These are phyloP conservation scores for Deilephila elpenor DNA, from an alignment of 2,888 invertebrate genomes.

Conservation along the genomic window DNA sequence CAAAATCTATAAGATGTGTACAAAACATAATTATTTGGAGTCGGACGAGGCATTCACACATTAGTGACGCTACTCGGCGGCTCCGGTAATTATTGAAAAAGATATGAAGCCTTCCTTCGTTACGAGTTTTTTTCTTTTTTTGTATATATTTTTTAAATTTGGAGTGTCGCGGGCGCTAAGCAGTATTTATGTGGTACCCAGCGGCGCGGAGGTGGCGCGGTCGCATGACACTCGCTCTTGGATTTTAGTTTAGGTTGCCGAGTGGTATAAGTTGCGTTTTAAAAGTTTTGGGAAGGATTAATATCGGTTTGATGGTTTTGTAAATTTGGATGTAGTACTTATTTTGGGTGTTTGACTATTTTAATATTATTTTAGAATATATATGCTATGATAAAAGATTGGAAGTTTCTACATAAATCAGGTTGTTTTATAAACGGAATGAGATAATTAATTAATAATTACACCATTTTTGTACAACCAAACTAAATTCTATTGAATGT, in stretches of 20 bases:
- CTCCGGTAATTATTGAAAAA: slow-evolving; percentile 78
- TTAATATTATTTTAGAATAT: no score
- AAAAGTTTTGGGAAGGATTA: neutral
- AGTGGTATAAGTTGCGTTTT: slow-evolving; percentile 22
- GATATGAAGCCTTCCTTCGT: slow-evolving; percentile 46
- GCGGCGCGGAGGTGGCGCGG: slow-evolving; percentile 67
- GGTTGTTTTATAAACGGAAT: no score
- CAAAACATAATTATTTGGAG: slow-evolving; percentile 79
- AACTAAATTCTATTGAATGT: no score
- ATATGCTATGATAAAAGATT: no score
- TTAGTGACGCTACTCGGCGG: slow-evolving; percentile 80
- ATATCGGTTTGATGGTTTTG: neutral
- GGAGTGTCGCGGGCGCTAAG: slow-evolving; percentile 76
- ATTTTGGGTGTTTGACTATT: no score
- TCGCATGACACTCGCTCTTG: slow-evolving; percentile 55
- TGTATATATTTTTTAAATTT: slow-evolving; percentile 68
- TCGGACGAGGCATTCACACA: slow-evolving; percentile 75
- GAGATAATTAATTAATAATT: no score
- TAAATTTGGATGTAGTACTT: neutral
- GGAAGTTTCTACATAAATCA: no score
- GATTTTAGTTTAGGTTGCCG: slow-evolving; percentile 30
- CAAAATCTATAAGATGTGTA: slow-evolving; percentile 76
- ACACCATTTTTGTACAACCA: no score
- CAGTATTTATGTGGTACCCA: slow-evolving; percentile 83
- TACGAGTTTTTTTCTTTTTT: slow-evolving; percentile 47